These are phyloP conservation scores for Lagopus muta DNA, from an alignment of 2,113 vertebrate genomes.

Conservation along the genomic window DNA sequence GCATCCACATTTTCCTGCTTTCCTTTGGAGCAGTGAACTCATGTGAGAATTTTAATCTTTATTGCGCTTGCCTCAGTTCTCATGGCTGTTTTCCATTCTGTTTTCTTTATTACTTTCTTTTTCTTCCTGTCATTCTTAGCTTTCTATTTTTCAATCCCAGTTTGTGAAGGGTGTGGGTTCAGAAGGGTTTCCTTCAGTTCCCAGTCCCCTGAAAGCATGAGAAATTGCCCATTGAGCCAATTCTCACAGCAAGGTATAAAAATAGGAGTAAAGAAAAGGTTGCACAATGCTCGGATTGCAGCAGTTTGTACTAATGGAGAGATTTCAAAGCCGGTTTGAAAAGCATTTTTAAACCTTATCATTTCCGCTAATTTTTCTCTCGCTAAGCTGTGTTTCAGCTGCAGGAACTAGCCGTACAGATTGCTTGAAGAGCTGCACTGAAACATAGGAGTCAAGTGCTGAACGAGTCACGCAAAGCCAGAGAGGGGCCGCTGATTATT, in stretches of 20 bases:
- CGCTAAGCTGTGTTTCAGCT: constrained; percentile 35
- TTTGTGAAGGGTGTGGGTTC: constrained; percentile 79
- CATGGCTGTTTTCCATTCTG: constrained; percentile 76
- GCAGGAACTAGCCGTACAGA: not conserved
- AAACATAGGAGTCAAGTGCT: not conserved
- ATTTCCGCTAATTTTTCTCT: constrained; percentile 73
- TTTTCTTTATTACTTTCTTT: constrained; percentile 82
- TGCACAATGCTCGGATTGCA: constrained; percentile 67
- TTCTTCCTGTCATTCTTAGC: constrained; percentile 88
- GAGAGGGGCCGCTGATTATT: constrained; percentile 8
- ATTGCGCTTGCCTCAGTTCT: constrained; percentile 70
- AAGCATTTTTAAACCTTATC: constrained; percentile 62
- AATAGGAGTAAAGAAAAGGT: constrained; percentile 80
- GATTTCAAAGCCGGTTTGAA: constrained; percentile 67
- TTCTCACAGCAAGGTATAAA: constrained; percentile 85
- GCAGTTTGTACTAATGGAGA: constrained; percentile 64
- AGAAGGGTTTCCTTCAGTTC: constrained; percentile 80
- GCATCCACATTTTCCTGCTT: constrained; percentile 25
- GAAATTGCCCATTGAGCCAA: constrained; percentile 78
- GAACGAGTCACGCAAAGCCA: constrained; percentile 24
- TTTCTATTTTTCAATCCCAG: constrained; percentile 79
- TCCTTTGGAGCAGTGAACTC: not conserved
- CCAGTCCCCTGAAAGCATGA: constrained; percentile 81
- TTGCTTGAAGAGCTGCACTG: constrained; percentile 1
- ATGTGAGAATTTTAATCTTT: constrained; percentile 64